Base-by-base conservation (phyloP, 2,888 invertebrate species). In the Villa cingulata region DNA sequence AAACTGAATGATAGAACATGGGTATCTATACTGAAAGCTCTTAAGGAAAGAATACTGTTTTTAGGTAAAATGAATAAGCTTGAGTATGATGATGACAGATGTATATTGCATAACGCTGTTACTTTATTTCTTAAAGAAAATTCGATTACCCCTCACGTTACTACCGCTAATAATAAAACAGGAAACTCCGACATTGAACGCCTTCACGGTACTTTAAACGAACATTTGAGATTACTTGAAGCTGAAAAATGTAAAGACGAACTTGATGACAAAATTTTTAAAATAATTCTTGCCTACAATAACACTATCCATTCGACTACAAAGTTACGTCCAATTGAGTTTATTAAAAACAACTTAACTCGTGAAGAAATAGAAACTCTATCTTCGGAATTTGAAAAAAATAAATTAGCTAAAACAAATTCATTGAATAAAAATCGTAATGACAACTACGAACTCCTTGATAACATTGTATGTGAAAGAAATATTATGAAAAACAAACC, bases 61-160 rank as follows among this genome's bases (percentile, higher is more conserved):
- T 10, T 27, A 27, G 43, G 48, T 18, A 48, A 48, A 48, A 41
- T 20, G 2, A 43, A 37, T 6, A 45, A 48, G 41, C 10, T 48
- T 10, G 17, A 41, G 27, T 42, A 41, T 20, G 48, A 45, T 19
- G 32, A 39, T 15, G 45, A 45, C 9, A 20, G 7, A 6, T 32
- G 34, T n/a, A n/a, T 36, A 15, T 20, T 20, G 2, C 40, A 48
- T 18, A 40, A 9, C 37, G 14, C 15, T 5, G 34, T 42, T 2
- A n/a, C 27, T 27, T 9, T 27, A 27, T 27, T 27, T 9, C 27
- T 27, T 6, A 27, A 27, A 27, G 9, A 27, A 27, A 27, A 9
- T 27, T 27, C 27, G 9, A 27, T 27, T 9, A 9, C 4, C 4
- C 9, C 27, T 4, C 27, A 27, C 27, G 9, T 9, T 27, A 27